These are phyloP conservation scores for Sphaeridia pumilis DNA, from an alignment of 2,888 invertebrate species.

Conservation along the genomic window DNA sequence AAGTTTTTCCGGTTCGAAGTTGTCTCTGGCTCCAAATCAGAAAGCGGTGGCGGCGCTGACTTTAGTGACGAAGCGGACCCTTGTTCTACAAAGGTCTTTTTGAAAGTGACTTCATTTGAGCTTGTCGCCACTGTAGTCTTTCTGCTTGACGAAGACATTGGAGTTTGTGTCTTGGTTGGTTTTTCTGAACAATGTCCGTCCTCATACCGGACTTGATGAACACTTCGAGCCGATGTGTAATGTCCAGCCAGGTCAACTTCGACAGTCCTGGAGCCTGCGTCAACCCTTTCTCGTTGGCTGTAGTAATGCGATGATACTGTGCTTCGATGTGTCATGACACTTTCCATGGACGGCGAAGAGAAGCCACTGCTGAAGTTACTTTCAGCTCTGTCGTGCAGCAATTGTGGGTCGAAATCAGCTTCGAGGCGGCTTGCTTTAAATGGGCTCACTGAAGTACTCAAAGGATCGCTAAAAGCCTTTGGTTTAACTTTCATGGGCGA, in stretches of 20 bases:
- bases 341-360: conserved; percentile 12
- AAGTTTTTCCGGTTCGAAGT: too few relatives aligned
- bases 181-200: not conserved
- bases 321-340: not conserved
- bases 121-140: conserved; percentile 5
- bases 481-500: not conserved
- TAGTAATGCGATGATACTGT: not conserved
- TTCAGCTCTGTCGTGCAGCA: conserved; percentile 2
- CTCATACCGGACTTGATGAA: conserved; percentile 11
- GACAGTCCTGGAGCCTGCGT: not conserved
- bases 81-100: conserved; percentile 7
- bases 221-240: conserved; percentile 8
- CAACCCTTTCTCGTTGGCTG: not conserved
- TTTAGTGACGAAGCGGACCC: not conserved
- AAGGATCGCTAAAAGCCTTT: conserved; percentile 11
- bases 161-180: not conserved
- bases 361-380: conserved; percentile 7
- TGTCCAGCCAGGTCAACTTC: conserved; percentile 9
- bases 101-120: conserved; percentile 11
- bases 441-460: conserved; percentile 7
- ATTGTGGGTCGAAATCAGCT: not conserved
- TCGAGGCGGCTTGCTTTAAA: conserved; percentile 3
- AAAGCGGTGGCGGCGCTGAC: not conserved
- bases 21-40: too few relatives aligned
- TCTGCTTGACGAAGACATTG: not conserved